phyloP scores from a whole-genome alignment of 2,113 vertebrate species.

The Myrmophylax atrothorax region DNA sequence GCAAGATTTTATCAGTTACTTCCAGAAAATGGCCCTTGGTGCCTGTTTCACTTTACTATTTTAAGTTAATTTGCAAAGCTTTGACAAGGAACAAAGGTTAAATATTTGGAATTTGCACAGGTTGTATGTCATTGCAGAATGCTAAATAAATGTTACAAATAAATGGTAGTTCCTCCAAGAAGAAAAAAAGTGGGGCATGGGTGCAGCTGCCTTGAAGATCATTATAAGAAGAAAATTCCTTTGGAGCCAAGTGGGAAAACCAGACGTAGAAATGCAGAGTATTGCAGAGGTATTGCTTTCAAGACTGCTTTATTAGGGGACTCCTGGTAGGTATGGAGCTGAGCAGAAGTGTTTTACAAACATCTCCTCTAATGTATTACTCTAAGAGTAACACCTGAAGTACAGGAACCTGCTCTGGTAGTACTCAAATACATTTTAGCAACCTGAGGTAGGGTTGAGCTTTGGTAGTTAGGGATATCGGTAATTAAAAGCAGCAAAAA shows the following conservation, averaged over 20 bases:
- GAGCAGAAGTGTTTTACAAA: not conserved
- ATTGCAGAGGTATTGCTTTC: not conserved
- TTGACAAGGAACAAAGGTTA: slow-evolving; percentile 16
- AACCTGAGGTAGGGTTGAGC: not conserved
- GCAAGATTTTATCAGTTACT: slow-evolving; percentile 13
- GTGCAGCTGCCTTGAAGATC: not conserved
- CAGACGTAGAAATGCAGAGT: not conserved
- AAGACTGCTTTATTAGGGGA: not conserved
- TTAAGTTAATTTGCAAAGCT: slow-evolving; percentile 30
- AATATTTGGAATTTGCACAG: slow-evolving; percentile 33
- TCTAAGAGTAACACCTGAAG: not conserved
- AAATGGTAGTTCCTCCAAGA: not conserved
- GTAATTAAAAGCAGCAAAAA: not conserved
- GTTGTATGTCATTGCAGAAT: not conserved
- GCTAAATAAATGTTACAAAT: not conserved
- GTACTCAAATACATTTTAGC: not conserved
- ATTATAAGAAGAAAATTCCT: not conserved
- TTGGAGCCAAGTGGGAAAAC: not conserved
- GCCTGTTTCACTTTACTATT: slow-evolving; percentile 5
- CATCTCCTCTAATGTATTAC: not conserved
- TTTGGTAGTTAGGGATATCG: not conserved
- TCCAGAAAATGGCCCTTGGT: not conserved
- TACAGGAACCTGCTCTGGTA: not conserved
- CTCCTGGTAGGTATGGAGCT: not conserved
- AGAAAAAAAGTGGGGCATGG: rapidly evolving